A percentile compares a stretch with the other conserved stretches of the same genome.
phyloP scores from a whole-genome alignment of 1,140 invertebrate genomes.

The Asobara japonica region DNA sequence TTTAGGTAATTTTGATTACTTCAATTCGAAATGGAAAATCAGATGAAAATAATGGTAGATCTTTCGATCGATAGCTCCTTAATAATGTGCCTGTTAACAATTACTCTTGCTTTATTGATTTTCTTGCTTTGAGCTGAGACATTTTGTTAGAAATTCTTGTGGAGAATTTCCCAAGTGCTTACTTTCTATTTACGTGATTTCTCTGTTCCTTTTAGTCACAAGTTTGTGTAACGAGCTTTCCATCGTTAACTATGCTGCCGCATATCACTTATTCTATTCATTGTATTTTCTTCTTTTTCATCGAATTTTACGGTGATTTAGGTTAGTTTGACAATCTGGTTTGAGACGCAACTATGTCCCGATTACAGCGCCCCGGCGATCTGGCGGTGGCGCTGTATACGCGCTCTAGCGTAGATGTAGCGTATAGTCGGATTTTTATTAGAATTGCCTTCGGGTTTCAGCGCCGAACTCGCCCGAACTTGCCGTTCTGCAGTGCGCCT shows the following conservation, averaged over 20 bases:
- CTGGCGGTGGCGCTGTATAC: too few species aligned
- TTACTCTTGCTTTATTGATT: background rate
- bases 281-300: background rate
- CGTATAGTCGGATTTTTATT: too few species aligned
- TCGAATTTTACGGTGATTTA: background rate
- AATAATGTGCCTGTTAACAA: background rate
- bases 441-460: too few species aligned
- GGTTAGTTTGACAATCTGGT: background rate
- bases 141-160: background rate
- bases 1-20: background rate
- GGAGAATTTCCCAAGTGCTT: background rate
- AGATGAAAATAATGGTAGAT: slow-evolving; percentile 9
- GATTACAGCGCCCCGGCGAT: too few species aligned
- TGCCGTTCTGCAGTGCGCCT: too few species aligned
- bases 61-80: background rate
- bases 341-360: too few species aligned
- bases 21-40: background rate
- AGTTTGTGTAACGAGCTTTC: background rate
- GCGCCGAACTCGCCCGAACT: too few species aligned
- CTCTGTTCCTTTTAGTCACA: background rate
- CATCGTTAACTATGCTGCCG: slow-evolving; percentile 4
- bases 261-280: slow-evolving; percentile 1
- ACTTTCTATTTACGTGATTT: background rate
- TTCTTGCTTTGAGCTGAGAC: background rate
- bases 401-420: too few species aligned